A percentile compares a stretch with the other conserved stretches of the same genome.
phyloP scores from a whole-genome alignment of 2,113 vertebrate genomes.

The Morone saxatilis region DNA sequence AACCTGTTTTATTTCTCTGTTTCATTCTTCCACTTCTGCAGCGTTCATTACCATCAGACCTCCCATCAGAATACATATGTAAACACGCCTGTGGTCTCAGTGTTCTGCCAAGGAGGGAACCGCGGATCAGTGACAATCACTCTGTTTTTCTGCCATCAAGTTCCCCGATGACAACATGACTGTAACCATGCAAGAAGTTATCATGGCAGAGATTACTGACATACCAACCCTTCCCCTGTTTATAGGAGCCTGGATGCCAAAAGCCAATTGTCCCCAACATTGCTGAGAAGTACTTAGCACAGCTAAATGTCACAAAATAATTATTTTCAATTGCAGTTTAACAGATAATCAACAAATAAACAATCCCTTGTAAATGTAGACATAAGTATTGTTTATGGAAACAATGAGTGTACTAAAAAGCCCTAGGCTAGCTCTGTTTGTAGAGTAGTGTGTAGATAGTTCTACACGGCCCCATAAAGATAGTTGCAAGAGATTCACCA shows the following conservation, averaged over 20 bases:
- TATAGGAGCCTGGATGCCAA: slow-evolving; percentile 38
- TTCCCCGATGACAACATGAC: slow-evolving; percentile 51
- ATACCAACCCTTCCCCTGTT: slow-evolving; percentile 24
- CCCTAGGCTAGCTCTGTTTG: background rate
- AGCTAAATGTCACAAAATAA: slow-evolving; percentile 31
- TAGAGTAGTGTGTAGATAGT: background rate
- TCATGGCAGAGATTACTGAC: slow-evolving; percentile 43
- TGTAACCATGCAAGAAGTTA: slow-evolving; percentile 8
- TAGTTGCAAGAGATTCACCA: background rate
- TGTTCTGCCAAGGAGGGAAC: slow-evolving; percentile 50
- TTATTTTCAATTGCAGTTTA: slow-evolving; percentile 30
- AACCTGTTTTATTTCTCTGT: slow-evolving; percentile 39
- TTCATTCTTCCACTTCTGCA: slow-evolving; percentile 20
- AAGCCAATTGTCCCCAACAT: slow-evolving; percentile 39
- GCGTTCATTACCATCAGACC: slow-evolving; percentile 30
- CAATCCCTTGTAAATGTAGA: slow-evolving; percentile 10
- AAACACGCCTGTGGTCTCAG: slow-evolving; percentile 50
- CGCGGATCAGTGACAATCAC: slow-evolving; percentile 37
- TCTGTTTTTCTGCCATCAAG: slow-evolving; percentile 26
- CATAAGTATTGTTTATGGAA: background rate
- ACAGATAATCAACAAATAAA: slow-evolving; percentile 42
- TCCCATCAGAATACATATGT: slow-evolving; percentile 51
- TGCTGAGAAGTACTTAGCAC: slow-evolving; percentile 26
- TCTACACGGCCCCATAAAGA: background rate
- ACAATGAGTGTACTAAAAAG: background rate